Base-by-base conservation (phyloP, 2,888 invertebrate species). In the Trisateles emortualis region DNA sequence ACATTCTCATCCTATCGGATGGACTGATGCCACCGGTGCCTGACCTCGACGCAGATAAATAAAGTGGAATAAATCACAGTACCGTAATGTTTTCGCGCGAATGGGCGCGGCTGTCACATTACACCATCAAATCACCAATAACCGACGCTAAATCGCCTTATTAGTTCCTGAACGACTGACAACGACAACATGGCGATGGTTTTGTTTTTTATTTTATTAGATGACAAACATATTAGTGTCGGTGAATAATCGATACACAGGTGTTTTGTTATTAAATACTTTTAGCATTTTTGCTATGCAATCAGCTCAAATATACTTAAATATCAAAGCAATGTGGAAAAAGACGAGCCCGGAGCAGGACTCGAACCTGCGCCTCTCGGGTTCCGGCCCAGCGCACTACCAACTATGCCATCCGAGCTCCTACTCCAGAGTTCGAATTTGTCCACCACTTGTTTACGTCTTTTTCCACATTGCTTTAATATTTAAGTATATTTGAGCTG, bases 81-180 rank as follows among this genome's bases (percentile, higher is more conserved):
- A 76, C 71, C 72, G 72, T 71, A 72, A 65, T 40, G 52, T 68
- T 72, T 77, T 76, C 64, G 72, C 65, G 70, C 71, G 64, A 59
- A 30, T 47, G 24, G 35, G 42, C 52, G 48, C 41, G 46, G 38
- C 43, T 45, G 55, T 59, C 47, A 52, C 54, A 45, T 52, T 30
- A 56, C 39, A 53, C 16, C 26, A 40, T 22, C 40, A 52, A 36
- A 45, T 16, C 29, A 39, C 43, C 26, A 52, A 49, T 32, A 26
- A 51, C 44, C 3, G 42, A 33, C 39, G 17, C 32, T 22, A 44
- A 44, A 44, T 44, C 33, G 16, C 13, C 43, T 4, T 33, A 13
- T 33, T 44, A 44, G 19, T 39, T 17, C 30, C 24, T 44, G 38
- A 30, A 38, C 30, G 14, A 26, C 6, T 32, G 19, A 19, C 14